Percentiles rank a stretch among this genome's conserved stretches.
Evolutionary conservation across 2,113 vertebrate genomes (phyloP).

Genomic region (Calonectris borealis): DNA sequence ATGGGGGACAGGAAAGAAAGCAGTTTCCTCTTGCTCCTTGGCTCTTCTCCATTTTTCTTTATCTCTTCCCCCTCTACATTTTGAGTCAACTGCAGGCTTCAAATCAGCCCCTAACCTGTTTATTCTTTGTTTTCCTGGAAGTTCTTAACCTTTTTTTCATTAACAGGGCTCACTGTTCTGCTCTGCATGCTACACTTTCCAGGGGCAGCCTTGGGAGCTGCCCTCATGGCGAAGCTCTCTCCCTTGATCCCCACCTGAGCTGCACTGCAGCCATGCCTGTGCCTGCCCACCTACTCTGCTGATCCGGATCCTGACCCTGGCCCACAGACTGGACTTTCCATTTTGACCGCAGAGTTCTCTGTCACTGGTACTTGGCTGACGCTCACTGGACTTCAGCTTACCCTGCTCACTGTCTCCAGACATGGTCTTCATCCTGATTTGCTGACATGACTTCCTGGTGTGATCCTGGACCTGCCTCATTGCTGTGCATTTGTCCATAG

Average conservation of each 20-base stretch:
- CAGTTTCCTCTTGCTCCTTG: background rate
- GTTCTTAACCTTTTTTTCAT: background rate
- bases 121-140: background rate
- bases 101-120: background rate
- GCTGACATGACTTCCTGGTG: background rate
- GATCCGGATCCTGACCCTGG: background rate
- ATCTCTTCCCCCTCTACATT: background rate
- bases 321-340: background rate
- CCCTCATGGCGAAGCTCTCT: background rate
- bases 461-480: background rate
- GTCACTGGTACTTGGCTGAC: background rate
- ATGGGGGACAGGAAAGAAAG: background rate
- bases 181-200: background rate
- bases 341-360: background rate
- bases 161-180: background rate
- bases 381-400: background rate
- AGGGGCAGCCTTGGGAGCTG: background rate
- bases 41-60: background rate
- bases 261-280: background rate
- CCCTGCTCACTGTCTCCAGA: background rate
- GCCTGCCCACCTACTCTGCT: background rate
- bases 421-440: background rate
- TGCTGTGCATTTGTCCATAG: background rate
- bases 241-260: background rate
- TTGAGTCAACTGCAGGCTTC: background rate